Percentiles rank a stretch among this genome's conserved stretches.
phyloP scores from a whole-genome alignment of 2,888 invertebrate species.

The Nymphalis c-album region DNA sequence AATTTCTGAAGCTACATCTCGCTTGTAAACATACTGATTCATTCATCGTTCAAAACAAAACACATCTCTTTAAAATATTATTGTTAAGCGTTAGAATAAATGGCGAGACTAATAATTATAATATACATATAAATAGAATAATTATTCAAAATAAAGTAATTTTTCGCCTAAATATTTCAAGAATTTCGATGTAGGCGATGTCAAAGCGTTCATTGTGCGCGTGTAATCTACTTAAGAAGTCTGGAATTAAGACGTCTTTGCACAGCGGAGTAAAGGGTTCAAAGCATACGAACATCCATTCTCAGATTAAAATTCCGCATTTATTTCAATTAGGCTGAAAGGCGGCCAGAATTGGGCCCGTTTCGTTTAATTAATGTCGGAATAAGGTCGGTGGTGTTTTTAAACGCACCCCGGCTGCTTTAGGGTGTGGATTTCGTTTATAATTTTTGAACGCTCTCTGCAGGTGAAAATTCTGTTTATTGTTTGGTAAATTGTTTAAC shows the following conservation, averaged over 20 bases:
- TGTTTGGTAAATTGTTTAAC: neutral
- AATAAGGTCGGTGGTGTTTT: conserved; percentile 19
- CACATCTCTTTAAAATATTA: too few species aligned
- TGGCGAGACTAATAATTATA: too few species aligned
- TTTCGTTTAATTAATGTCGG: conserved; percentile 22
- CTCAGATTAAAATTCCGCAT: conserved; percentile 19
- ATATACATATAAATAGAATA: too few species aligned
- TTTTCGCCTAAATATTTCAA: conserved; percentile 8
- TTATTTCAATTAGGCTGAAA: conserved; percentile 27
- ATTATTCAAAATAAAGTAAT: neutral
- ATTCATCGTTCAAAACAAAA: too few species aligned
- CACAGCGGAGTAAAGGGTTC: conserved; percentile 6
- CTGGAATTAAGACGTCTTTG: conserved; percentile 10
- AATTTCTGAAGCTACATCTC: too few species aligned
- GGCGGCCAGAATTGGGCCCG: conserved; percentile 14
- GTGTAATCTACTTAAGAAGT: conserved; percentile 21
- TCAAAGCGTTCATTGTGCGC: conserved; percentile 9
- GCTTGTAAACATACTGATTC: too few species aligned
- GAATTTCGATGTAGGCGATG: neutral
- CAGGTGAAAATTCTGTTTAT: conserved; percentile 8
- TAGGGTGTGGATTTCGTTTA: conserved; percentile 13
- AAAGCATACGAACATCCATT: conserved; percentile 14
- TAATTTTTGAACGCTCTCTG: conserved; percentile 8
- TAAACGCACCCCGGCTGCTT: conserved; percentile 5
- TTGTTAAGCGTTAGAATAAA: too few species aligned